Evolutionary conservation across 2,113 vertebrate genomes (phyloP), one percentile per base, ranked within the genome.

Genomic region (Eulemur macaco): DNA sequence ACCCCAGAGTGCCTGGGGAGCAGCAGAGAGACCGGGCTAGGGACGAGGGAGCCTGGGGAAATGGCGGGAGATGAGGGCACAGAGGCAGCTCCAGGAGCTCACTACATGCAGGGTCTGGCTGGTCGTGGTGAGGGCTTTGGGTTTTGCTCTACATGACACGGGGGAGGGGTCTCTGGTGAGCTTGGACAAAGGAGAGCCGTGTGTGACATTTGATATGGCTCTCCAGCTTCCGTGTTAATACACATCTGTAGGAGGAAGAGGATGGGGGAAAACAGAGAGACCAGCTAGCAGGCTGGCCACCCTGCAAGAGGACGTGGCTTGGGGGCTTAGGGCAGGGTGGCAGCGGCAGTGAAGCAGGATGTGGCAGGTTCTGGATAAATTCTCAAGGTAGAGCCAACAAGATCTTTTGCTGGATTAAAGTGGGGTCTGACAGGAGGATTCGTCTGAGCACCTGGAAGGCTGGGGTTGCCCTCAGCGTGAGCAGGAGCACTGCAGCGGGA

Each of bases 321-420:
- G 13, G 68, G 1, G 23, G 34, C 78, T 66, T 15, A 6, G 8
- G 29, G 13, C 37, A 34, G 54, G 27, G 74, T 23, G 2, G 60
- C 1, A 15, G 9, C 4, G 6, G 9, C 9, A 5, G 39, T 9
- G 20, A 13, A 23, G n/a, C 5, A 10, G 34, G 29, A 10, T 2
- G 23, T 11, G 54, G 18, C 1, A 31, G 54, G 20, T 81, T 47
- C 31, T 27, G 45, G 69, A 31, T 5, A 47, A 25, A 39, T 52
- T 63, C 42, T 42, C 11, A 17, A 64, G 42, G n/a, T 0, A 10
- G 20, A 82, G 14, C 18, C 25, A 52, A 39, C 64, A 34, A 64
- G 66, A 29, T 14, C 8, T 64, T n/a, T 42, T 15, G 15, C 29
- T 13, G 31, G 76, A 68, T 27, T 39, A 29, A 64, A 2, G 10